Base-by-base conservation (phyloP, 2,797 vertebrate species). In the Characodon lateralis region DNA sequence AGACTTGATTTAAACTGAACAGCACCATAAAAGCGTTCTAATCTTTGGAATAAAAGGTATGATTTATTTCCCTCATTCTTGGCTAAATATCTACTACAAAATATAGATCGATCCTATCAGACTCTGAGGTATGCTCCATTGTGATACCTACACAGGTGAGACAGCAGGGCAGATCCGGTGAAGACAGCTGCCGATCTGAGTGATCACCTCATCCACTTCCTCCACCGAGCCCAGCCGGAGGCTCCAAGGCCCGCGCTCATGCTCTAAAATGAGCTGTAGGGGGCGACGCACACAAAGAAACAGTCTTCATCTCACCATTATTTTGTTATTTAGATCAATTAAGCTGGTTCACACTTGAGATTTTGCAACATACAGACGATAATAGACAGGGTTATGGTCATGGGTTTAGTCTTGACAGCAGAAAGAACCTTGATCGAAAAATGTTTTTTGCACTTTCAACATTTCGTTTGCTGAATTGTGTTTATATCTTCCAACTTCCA, bases 191-290 rank as follows among this genome's bases (percentile, higher is more conserved):
- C 97, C 98, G 0, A 99, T 95, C 85, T 97, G 95, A 1, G 94
- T 96, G 87, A 99, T 93, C 78, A 98, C 95, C 71, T 97, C 95
- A 3, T 96, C 96, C 84, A 96, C 96, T 0, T 98, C 97, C 73
- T 97, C 96, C 0, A 92, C 92, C 0, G 96, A 95, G 0, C 86
- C 84, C 88, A 98, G 93, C 85, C 96, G 96, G 91, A 99, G 94
- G 82, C 92, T 95, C 87, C 97, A 87, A 41, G 86, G 94, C 31
- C 95, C 95, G 48, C 96, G 97, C 77, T 98, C 97, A 0, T 94
- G 94, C 87, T 99, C 97, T 85, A 99, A 82, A 53, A 96, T 87
- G 93, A 99, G 65, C 97, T 98, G 93, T 58, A 94, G 89, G 76
- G 84, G 85, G 82, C 55, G 68, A 56, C 78, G 73, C n/a, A 51